Conservation (phyloP, 2,797 vertebrate genomes). For the Chelonia mydas region DNA sequence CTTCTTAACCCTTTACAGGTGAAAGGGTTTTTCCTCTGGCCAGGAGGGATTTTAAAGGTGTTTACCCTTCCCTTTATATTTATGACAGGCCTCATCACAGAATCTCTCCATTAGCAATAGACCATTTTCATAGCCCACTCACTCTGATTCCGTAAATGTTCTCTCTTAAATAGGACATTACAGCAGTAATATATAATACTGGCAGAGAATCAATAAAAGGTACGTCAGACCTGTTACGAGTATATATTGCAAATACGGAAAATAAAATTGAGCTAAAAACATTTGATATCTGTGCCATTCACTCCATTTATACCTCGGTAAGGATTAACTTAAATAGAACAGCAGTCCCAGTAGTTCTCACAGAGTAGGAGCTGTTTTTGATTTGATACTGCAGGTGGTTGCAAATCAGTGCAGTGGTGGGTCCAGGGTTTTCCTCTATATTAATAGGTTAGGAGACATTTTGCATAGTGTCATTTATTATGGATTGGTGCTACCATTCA, state of each 20-base stretch:
- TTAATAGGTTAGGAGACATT: background rate
- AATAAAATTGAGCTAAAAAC: background rate
- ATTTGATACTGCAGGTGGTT: background rate
- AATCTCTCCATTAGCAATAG: background rate
- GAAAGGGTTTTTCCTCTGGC: too few species aligned
- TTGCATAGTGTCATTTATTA: background rate
- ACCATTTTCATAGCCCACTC: background rate
- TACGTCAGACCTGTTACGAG: background rate
- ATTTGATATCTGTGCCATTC: background rate
- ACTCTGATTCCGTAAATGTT: background rate
- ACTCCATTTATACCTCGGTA: background rate
- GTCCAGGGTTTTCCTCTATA: background rate
- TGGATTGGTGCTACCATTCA: background rate
- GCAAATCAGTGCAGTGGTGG: rapidly evolving
- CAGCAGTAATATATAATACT: background rate
- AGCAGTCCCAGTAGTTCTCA: background rate
- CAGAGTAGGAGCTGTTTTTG: background rate
- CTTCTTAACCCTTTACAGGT: too few species aligned
- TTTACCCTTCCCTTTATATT: too few species aligned
- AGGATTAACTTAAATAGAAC: background rate
- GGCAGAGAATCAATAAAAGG: background rate
- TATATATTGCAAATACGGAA: background rate
- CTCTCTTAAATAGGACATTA: background rate
- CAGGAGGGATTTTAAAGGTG: too few species aligned
- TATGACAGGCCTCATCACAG: background rate